Evolutionary conservation across 2,113 vertebrate species (phyloP), one percentile per base, ranked within the genome.

Genomic region (Corythoichthys haematopterus): DNA sequence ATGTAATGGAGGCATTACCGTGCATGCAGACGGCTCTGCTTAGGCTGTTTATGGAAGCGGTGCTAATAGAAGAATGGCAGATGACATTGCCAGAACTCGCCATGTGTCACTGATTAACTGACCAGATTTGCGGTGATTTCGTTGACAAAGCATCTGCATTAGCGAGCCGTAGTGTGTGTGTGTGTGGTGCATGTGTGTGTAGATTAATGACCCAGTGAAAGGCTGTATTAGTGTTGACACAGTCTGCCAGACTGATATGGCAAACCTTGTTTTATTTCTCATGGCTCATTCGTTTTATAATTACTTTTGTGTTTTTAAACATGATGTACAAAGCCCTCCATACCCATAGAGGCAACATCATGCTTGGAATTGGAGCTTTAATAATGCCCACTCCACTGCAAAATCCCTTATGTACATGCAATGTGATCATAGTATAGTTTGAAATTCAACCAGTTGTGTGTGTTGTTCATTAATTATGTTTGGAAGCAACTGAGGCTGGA

Each of bases 91-190:
- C 86, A 88, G 84, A 87, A 81, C 71, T 64, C 60, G 79, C 75
- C 90, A 90, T 88, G 78, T 89, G 87, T 81, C 80, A 78, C 66
- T 90, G 85, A 90, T 89, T 90, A 90, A 88, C 81, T 45, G 75
- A 45, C 66, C 72, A 78, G 84, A 84, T 70, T 71, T 87, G 73
- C 75, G 79, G 69, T 81, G 84, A 87, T 89, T 89, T 88, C 85
- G 81, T 83, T 85, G 84, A 84, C 85, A 88, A 86, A 86, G 81
- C 72, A 77, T 86, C 33, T 79, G 76, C 82, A 85, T 84, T 82
- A 85, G 82, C 6, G 12, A 36, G 48, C 36, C 35, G 3, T 15
- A 36, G 33, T 10, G 62, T 60, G 57, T 77, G 74, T 59, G 59
- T 53, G 61, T 59, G 53, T 65, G 61, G 65, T 63, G 58, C 74